phyloP scores from a whole-genome alignment of 2,113 vertebrate genomes.

The Tachysurus vachellii region DNA sequence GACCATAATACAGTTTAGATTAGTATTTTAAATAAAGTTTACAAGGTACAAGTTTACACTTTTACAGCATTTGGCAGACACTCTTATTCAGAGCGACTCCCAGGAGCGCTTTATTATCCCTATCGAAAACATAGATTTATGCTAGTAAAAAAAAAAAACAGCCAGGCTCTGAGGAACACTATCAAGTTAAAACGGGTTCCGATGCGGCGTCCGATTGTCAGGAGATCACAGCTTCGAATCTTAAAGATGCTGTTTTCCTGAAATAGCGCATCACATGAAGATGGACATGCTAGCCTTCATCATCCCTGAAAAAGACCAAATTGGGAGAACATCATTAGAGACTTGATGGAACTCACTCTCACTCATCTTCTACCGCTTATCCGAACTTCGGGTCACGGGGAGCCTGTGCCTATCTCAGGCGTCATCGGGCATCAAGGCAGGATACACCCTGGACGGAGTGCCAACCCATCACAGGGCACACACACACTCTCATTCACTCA shows the following conservation, averaged over 20 bases:
- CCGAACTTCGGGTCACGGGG: too few relatives aligned
- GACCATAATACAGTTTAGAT: neutral
- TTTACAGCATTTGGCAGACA: constrained; percentile 10
- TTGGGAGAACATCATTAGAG: neutral
- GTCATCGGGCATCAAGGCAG: too few relatives aligned
- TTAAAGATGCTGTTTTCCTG: neutral
- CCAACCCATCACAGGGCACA: too few relatives aligned
- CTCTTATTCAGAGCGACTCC: neutral
- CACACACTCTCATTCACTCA: too few relatives aligned
- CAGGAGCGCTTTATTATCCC: neutral
- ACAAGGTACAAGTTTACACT: neutral
- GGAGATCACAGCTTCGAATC: neutral
- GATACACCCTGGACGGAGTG: too few relatives aligned
- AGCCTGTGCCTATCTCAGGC: too few relatives aligned
- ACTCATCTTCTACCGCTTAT: too few relatives aligned
- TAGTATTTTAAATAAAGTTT: neutral
- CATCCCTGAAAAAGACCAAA: neutral
- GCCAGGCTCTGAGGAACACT: neutral
- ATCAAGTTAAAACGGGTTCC: neutral
- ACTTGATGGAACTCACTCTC: neutral
- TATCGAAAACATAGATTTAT: neutral
- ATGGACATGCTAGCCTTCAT: neutral
- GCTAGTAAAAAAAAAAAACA: neutral
- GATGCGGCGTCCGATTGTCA: too few relatives aligned
- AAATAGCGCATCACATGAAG: neutral